A percentile compares a stretch with the other conserved stretches of the same genome.
These are phyloP conservation scores for Alviniconcha strummeri DNA, from an alignment of 2,888 invertebrate species.

Conservation along the genomic window DNA sequence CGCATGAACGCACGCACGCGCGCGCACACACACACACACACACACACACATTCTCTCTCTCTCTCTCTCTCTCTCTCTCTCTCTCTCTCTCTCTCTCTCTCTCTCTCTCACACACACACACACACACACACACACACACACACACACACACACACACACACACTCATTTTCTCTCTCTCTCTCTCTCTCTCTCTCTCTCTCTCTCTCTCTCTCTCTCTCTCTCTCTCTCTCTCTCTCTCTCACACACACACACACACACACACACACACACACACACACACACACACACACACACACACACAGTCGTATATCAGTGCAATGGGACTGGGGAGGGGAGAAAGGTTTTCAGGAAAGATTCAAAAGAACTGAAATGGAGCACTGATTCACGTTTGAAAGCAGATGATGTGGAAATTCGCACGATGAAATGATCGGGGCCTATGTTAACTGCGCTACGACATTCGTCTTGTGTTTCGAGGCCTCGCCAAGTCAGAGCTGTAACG, in stretches of 20 bases:
- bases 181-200: neutral
- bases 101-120: too few species aligned
- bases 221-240: neutral
- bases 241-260: constrained; percentile 14
- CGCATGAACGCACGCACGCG: neutral
- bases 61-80: too few species aligned
- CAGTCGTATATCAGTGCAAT: neutral
- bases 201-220: constrained; percentile 3
- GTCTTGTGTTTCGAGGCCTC: too few species aligned
- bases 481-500: too few species aligned
- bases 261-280: constrained; percentile 13
- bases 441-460: too few species aligned
- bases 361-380: neutral
- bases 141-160: neutral
- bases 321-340: too few species aligned
- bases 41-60: neutral
- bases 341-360: neutral
- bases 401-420: too few species aligned
- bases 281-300: constrained; percentile 5
- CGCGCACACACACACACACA: neutral
- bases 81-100: too few species aligned
- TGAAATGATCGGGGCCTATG: too few species aligned
- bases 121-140: too few species aligned
- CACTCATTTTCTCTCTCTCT: neutral
- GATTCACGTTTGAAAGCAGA: neutral